Evolutionary conservation across 2,797 vertebrate species (phyloP).

Genomic region (Psittacula echo): DNA sequence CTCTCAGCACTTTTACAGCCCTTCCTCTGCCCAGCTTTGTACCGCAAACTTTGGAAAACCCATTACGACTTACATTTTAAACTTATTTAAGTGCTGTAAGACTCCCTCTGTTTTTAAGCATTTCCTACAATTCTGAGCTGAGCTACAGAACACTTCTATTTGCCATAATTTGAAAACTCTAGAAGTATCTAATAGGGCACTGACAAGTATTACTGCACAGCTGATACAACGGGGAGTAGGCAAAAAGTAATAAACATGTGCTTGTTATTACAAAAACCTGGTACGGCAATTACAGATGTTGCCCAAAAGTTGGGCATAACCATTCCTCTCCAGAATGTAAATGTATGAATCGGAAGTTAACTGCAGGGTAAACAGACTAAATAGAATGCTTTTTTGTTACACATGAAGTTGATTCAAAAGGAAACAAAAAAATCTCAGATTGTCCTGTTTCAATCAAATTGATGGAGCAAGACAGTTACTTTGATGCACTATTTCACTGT

Average conservation of each 20-base stretch:
- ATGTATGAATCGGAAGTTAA: not conserved
- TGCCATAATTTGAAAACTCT: not conserved
- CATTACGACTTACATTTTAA: not conserved
- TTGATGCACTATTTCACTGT: not conserved
- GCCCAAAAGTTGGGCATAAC: not conserved
- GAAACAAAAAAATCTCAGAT: conserved; percentile 2
- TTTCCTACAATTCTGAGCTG: not conserved
- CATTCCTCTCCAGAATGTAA: not conserved
- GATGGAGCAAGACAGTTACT: conserved; percentile 15
- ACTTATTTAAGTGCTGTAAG: not conserved
- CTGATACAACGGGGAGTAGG: not conserved
- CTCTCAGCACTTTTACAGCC: not conserved
- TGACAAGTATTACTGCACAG: not conserved
- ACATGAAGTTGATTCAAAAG: not conserved
- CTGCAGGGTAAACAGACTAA: not conserved
- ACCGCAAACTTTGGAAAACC: not conserved
- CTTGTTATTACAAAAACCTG: not conserved
- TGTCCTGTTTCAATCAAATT: not conserved
- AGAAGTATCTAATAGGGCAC: not conserved
- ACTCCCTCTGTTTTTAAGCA: not conserved
- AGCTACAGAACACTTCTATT: not conserved
- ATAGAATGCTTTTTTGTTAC: not conserved
- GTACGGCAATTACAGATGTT: not conserved
- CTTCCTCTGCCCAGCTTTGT: not conserved
- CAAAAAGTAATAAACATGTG: not conserved